Evolutionary conservation across 2,888 invertebrate genomes (phyloP), one percentile per base, ranked within the genome.

Genomic region (Spodoptera picta): DNA sequence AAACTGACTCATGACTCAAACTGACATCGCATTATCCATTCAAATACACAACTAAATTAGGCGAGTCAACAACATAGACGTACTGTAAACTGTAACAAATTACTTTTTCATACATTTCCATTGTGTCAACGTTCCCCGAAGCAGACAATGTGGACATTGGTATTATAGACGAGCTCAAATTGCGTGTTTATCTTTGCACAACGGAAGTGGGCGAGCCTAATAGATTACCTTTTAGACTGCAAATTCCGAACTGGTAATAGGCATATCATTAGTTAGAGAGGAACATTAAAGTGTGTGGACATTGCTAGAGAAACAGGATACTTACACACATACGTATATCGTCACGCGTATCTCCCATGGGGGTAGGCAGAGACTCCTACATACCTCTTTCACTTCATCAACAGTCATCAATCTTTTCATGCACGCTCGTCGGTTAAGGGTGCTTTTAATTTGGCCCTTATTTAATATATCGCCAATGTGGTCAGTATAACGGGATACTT

Each of bases 131-230:
- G 46, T 73, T 73, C 65, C 14, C 52, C 52, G 74, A 63, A 72
- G 31, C 46, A 50, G 53, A 69, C 73, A 73, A 72, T 68, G 52
- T 60, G 48, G 49, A 64, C 59, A 61, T 42, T 63, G 59, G 59
- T 23, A 42, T 49, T 23, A 9, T 51, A 66, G 36, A 64, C 49
- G 61, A 48, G 54, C 45, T 46, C 73, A 69, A 78, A 73, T 76
- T 61, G 71, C 71, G 46, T 69, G 76, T 83, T 85, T 87, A 87
- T 87, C 85, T 80, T 81, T 63, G 61, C 58, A 56, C 69, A 77
- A 54, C 86, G 90, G 89, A 90, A 86, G 81, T 84, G 81, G 86
- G 87, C 80, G 85, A 83, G 86, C 60, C 83, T 24, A 57, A 81
- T 84, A 78, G 65, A 79, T 78, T 76, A 64, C 65, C 68, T 47